A percentile compares a stretch with the other conserved stretches of the same genome.
phyloP scores from a whole-genome alignment of 2,888 invertebrate species.

The Drosophila algonquin region DNA sequence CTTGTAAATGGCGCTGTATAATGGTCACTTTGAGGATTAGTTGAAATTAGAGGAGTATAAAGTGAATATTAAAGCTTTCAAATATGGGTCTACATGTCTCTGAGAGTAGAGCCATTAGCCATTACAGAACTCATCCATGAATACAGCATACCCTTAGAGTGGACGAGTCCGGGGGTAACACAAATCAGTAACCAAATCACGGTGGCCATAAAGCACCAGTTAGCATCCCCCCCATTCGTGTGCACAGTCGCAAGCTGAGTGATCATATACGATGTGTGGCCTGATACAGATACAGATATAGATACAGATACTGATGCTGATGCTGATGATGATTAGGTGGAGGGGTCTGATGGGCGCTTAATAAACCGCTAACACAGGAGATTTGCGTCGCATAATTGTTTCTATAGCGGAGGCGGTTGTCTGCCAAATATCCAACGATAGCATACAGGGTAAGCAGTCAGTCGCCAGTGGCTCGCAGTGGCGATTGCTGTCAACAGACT shows the following conservation, averaged over 20 bases:
- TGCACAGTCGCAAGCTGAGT: constrained; percentile 44
- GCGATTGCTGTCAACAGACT: constrained; percentile 20
- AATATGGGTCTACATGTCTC: no score
- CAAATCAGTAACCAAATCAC: constrained; percentile 33
- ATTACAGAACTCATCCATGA: background rate
- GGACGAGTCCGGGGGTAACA: background rate
- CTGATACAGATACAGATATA: background rate
- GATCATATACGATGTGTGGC: constrained; percentile 34
- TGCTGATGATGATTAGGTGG: constrained; percentile 4
- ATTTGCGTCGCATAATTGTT: constrained; percentile 22
- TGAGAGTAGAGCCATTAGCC: background rate
- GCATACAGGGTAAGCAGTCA: constrained; percentile 16
- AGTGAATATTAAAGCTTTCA: background rate
- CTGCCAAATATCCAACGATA: background rate
- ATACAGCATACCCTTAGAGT: constrained; percentile 5
- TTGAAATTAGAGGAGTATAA: background rate
- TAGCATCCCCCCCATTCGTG: constrained; percentile 29
- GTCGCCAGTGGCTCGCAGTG: constrained; percentile 12
- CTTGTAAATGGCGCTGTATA: background rate
- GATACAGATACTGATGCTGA: background rate
- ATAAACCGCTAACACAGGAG: constrained; percentile 10
- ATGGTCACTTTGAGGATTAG: background rate
- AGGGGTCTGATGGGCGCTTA: constrained; percentile 3
- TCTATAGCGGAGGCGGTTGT: constrained; percentile 1
- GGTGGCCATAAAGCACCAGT: constrained; percentile 29